Conservation (phyloP, 1,140 invertebrate genomes). For the Drosophila tristis region DNA sequence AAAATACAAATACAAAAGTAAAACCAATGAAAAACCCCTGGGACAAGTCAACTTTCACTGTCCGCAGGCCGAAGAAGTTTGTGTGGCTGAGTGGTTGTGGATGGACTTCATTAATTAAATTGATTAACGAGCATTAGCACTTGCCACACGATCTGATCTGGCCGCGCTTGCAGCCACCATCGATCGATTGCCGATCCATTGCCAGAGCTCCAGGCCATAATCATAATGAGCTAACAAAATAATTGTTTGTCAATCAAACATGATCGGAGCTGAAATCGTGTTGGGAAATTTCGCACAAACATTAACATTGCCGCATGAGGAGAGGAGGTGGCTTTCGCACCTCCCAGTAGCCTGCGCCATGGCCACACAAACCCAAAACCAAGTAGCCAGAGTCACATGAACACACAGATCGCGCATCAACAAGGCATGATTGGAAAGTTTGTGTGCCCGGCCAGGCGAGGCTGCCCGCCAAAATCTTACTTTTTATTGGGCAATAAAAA, state of each 20-base stretch:
- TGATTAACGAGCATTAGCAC: slow-evolving; percentile 65
- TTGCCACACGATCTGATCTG: slow-evolving; percentile 24
- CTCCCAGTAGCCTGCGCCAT: slow-evolving; percentile 5
- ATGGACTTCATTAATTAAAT: slow-evolving; percentile 62
- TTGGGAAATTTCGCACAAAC: slow-evolving; percentile 50
- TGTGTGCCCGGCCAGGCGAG: slow-evolving; percentile 14
- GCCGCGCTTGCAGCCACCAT: slow-evolving; percentile 16
- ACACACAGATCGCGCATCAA: not conserved
- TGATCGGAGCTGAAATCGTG: slow-evolving; percentile 34
- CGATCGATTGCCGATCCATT: too few species aligned
- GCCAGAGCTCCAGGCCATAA: slow-evolving; percentile 35
- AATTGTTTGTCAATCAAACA: slow-evolving; percentile 59
- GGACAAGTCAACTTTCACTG: slow-evolving; percentile 54
- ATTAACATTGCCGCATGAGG: too few species aligned
- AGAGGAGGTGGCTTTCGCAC: slow-evolving; percentile 43
- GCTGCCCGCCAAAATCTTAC: not conserved
- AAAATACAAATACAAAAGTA: not conserved
- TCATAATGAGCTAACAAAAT: slow-evolving; percentile 57
- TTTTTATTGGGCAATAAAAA: slow-evolving; percentile 54
- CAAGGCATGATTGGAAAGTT: slow-evolving; percentile 67
- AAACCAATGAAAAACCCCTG: slow-evolving; percentile 44
- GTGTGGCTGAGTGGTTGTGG: too few species aligned
- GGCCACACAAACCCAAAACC: too few species aligned
- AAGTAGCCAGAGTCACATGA: slow-evolving; percentile 16
- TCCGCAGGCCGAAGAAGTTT: slow-evolving; percentile 40